Evolutionary conservation across 2,797 vertebrate genomes (phyloP).

Genomic region (Podarcis lilfordi): DNA sequence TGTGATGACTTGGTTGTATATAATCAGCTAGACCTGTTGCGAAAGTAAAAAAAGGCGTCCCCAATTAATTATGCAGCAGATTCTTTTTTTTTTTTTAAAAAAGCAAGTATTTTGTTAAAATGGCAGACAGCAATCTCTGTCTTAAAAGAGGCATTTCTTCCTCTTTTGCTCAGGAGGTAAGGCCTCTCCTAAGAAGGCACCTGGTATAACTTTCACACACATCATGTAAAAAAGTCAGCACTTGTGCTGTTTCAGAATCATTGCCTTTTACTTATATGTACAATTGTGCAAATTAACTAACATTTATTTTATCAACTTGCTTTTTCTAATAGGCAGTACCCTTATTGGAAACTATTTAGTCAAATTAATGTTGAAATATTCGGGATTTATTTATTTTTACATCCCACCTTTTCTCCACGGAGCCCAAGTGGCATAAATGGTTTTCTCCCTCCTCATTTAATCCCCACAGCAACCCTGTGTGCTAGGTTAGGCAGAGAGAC

Average conservation of each 20-base stretch:
- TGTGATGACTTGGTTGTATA: too few relatives aligned
- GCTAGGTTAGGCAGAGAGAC: too few relatives aligned
- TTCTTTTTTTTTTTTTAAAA: not conserved
- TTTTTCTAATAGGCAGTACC: not conserved
- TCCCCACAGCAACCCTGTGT: too few relatives aligned
- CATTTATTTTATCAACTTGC: not conserved
- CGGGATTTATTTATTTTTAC: not conserved
- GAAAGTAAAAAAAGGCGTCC: not conserved
- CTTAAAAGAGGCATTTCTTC: not conserved
- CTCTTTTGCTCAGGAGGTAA: not conserved
- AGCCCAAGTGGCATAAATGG: too few relatives aligned
- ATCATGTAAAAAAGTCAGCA: not conserved
- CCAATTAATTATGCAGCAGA: not conserved
- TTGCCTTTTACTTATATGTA: not conserved
- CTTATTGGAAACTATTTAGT: not conserved
- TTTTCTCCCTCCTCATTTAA: too few relatives aligned
- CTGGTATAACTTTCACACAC: not conserved
- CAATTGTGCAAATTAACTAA: not conserved
- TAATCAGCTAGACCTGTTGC: too few relatives aligned
- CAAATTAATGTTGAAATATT: not conserved
- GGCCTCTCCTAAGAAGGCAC: not conserved
- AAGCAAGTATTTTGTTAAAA: not conserved
- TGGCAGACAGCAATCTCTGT: not conserved
- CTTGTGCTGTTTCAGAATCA: not conserved
- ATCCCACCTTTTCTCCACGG: too few relatives aligned